These are phyloP conservation scores for Tenthredo scrophulariae DNA, from an alignment of 2,888 invertebrate genomes.

Conservation along the genomic window DNA sequence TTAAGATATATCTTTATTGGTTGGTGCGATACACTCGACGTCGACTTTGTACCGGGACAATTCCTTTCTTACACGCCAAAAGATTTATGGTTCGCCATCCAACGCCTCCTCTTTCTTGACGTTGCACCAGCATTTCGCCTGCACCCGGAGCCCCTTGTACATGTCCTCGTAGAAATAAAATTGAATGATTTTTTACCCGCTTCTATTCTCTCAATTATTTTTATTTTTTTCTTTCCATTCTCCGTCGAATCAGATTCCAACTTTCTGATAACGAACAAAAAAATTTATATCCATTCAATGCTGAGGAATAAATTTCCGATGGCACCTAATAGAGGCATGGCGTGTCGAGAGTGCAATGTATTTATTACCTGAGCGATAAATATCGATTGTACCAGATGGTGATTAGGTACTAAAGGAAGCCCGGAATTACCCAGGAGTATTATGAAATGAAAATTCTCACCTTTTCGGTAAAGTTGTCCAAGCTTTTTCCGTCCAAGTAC, in stretches of 20 bases:
- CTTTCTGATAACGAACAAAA: neutral
- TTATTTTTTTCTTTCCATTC: neutral
- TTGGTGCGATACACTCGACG: constrained; percentile 2
- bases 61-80: constrained; percentile 12
- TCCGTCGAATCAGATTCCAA: neutral
- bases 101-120: neutral
- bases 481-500: constrained; percentile 88
- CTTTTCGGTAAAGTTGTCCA: constrained; percentile 81
- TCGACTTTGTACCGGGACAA: constrained; percentile 36
- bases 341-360: constrained; percentile 5
- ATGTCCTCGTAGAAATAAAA: neutral
- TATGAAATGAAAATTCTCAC: constrained; percentile 72
- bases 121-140: neutral
- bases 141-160: neutral
- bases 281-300: neutral
- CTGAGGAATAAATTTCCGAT: constrained; percentile 9
- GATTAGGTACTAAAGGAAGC: neutral
- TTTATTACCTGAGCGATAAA: neutral
- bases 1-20: constrained; percentile 27
- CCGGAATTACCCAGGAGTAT: neutral
- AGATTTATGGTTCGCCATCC: constrained; percentile 36
- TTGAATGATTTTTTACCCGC: neutral
- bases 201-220: neutral
- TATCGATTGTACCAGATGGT: neutral
- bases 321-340: constrained; percentile 9